Evolutionary conservation across 2,797 vertebrate genomes (phyloP).

Genomic region (Corythornis leucogaster): DNA sequence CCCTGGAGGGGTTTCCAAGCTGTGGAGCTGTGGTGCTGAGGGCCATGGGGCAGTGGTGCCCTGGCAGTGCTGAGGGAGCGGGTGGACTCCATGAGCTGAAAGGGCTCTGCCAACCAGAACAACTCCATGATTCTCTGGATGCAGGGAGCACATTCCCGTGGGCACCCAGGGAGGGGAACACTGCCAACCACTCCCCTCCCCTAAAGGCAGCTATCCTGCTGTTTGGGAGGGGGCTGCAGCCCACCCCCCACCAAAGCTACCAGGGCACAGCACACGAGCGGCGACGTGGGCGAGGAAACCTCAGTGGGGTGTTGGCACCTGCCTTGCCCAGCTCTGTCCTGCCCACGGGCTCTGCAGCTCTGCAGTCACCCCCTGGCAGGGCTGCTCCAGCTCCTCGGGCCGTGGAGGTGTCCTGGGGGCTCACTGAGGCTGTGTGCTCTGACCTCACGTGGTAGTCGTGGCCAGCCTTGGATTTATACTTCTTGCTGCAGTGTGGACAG

Average conservation of each 20-base stretch:
- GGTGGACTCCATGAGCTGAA: no score
- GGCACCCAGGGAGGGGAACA: neutral
- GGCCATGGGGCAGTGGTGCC: no score
- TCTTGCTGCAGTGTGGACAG: slow-evolving; percentile 91
- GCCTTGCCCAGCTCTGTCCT: slow-evolving; percentile 64
- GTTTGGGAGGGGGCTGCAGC: neutral
- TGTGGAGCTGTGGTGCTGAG: no score
- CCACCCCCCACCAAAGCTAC: accelerated
- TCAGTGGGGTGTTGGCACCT: slow-evolving; percentile 44
- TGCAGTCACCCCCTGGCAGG: slow-evolving; percentile 1
- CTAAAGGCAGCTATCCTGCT: neutral
- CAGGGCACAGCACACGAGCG: neutral
- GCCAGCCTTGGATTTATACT: slow-evolving; percentile 93
- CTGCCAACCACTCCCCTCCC: accelerated
- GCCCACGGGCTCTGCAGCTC: slow-evolving; percentile 50
- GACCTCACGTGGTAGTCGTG: slow-evolving; percentile 92
- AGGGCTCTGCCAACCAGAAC: no score
- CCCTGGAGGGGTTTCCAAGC: no score
- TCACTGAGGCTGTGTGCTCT: slow-evolving; percentile 77
- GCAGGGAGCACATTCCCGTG: neutral
- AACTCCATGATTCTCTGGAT: neutral
- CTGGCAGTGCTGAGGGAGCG: no score
- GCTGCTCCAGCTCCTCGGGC: slow-evolving; percentile 34
- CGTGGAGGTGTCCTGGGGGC: neutral
- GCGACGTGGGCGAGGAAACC: neutral